A percentile compares a stretch with the other conserved stretches of the same genome.
Evolutionary conservation across 1,140 invertebrate genomes (phyloP).

Genomic region (Calliopsis andreniformis): DNA sequence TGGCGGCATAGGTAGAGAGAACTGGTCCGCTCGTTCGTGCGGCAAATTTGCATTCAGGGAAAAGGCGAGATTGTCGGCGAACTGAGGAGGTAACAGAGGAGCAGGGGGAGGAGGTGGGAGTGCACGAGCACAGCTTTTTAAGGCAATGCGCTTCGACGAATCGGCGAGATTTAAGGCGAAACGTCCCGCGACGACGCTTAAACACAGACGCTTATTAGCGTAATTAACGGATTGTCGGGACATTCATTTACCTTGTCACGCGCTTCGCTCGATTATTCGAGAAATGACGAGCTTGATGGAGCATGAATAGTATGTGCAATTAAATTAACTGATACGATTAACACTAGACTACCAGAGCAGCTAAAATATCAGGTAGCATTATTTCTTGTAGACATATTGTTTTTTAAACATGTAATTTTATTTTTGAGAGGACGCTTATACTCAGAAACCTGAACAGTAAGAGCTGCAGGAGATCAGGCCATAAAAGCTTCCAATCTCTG

Average conservation of each 20-base stretch:
- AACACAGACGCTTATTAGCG: conserved; percentile 44
- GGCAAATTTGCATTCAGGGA: conserved; percentile 62
- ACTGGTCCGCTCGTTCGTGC: conserved; percentile 49
- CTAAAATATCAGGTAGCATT: no score
- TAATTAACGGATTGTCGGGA: conserved; percentile 39
- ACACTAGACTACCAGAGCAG: no score
- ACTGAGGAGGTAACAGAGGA: not conserved
- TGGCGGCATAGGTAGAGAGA: conserved; percentile 67
- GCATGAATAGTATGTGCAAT: not conserved
- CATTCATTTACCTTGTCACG: not conserved
- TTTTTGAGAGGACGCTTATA: no score
- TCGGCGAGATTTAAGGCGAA: conserved; percentile 55
- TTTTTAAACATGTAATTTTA: no score
- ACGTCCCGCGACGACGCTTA: not conserved
- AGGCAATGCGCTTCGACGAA: conserved; percentile 41
- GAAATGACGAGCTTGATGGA: not conserved
- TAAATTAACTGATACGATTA: conserved; percentile 15
- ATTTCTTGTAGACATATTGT: no score
- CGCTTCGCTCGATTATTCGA: not conserved
- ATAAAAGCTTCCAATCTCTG: no score
- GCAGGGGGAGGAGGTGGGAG: not conserved
- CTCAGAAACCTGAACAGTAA: no score
- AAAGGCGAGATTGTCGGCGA: conserved; percentile 33
- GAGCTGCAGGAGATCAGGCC: no score
- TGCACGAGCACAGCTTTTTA: conserved; percentile 46